Evolutionary conservation across 2,113 vertebrate genomes (phyloP).

Genomic region (Eublepharis macularius): DNA sequence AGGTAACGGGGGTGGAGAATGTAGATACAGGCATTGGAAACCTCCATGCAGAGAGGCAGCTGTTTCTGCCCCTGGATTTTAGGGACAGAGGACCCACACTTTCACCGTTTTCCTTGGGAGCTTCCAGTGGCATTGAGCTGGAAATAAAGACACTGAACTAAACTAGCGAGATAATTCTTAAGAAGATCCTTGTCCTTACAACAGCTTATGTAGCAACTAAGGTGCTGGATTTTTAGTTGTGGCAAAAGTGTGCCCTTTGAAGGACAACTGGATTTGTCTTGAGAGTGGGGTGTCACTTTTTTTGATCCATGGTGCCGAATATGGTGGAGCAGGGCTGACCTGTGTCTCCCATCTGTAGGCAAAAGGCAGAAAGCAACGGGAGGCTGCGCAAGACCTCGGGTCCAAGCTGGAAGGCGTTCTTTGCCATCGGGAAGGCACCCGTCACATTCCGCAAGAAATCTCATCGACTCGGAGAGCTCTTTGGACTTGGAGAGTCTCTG

Average conservation of each 20-base stretch:
- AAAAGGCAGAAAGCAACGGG: slow-evolving; percentile 67
- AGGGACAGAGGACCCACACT: slow-evolving; percentile 5
- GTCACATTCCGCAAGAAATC: slow-evolving; percentile 72
- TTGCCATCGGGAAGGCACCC: slow-evolving; percentile 77
- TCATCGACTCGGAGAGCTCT: slow-evolving; percentile 62
- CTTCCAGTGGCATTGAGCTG: neutral
- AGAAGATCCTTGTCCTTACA: neutral
- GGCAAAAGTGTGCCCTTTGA: neutral
- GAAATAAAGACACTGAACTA: neutral
- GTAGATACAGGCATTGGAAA: neutral
- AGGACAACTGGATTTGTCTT: no score
- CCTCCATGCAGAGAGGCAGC: neutral
- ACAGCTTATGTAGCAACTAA: neutral
- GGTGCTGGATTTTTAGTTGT: neutral
- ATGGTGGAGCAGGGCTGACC: slow-evolving; percentile 8
- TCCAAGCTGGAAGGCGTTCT: slow-evolving; percentile 84
- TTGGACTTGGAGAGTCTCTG: slow-evolving; percentile 54
- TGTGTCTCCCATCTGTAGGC: slow-evolving; percentile 44
- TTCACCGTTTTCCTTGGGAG: neutral
- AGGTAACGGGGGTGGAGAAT: slow-evolving; percentile 43
- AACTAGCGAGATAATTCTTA: neutral
- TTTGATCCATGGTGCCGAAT: neutral
- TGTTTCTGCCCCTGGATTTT: neutral
- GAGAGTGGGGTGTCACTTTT: no score
- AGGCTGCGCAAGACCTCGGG: slow-evolving; percentile 74